Evolutionary conservation across 2,888 invertebrate genomes (phyloP).

Genomic region (Meta bourneti): DNA sequence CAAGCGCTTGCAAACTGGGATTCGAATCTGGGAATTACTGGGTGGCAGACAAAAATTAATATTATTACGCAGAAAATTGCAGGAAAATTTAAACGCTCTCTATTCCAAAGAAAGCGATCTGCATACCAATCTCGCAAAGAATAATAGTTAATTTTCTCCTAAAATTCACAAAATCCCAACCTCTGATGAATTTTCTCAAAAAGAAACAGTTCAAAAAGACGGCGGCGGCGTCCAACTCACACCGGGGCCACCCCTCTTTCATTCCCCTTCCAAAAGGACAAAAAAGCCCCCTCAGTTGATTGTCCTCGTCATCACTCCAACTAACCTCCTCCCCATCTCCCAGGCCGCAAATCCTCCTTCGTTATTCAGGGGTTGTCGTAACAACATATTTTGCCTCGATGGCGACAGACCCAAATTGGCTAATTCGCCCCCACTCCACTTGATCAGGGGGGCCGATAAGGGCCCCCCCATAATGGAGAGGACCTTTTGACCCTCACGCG

Average conservation of each 20-base stretch:
- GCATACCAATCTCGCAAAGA: no score
- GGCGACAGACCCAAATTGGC: conserved; percentile 70
- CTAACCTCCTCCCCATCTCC: conserved; percentile 1
- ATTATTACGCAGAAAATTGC: no score
- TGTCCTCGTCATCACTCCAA: not conserved
- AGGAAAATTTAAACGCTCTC: no score
- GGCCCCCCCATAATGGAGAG: conserved; percentile 57
- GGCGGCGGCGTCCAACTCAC: no score
- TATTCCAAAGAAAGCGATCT: not conserved
- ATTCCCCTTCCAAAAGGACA: not conserved
- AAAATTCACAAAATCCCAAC: not conserved
- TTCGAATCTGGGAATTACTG: no score
- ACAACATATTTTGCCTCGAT: conserved; percentile 73
- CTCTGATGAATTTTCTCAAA: not conserved
- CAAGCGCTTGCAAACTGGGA: no score
- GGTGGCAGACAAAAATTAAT: no score
- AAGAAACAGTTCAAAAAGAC: not conserved
- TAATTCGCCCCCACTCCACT: conserved; percentile 47
- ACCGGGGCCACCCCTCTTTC: not conserved
- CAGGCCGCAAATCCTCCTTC: conserved; percentile 17
- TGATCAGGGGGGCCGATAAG: conserved; percentile 39
- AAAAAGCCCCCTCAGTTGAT: conserved; percentile 5
- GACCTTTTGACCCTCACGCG: conserved; percentile 46
- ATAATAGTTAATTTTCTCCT: not conserved
- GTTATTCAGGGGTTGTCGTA: conserved; percentile 61